Conservation (phyloP, 2,113 vertebrate species). For the Mesoclemmys tuberculata region DNA sequence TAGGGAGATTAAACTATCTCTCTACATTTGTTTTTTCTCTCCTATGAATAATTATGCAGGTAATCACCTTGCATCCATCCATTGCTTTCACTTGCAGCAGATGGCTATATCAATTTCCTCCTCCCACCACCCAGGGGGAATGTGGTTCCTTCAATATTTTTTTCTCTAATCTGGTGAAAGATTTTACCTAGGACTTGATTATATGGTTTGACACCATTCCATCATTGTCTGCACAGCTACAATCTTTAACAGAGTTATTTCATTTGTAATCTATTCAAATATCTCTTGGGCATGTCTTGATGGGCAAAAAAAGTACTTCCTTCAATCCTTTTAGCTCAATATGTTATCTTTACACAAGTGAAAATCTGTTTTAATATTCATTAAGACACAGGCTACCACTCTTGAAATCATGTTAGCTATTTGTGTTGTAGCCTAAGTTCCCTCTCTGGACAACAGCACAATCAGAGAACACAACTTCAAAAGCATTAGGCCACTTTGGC, state of each 20-base stretch:
- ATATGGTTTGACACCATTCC: accelerated
- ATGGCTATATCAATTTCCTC: neutral
- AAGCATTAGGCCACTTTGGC: neutral
- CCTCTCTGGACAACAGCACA: neutral
- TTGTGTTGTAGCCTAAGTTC: neutral
- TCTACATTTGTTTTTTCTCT: neutral
- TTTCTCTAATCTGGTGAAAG: accelerated
- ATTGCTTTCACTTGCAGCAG: neutral
- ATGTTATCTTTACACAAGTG: neutral
- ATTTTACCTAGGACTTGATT: neutral
- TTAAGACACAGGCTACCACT: neutral
- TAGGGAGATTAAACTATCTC: neutral
- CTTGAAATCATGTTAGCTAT: neutral
- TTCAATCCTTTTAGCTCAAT: neutral
- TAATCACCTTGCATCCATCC: neutral
- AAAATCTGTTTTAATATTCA: neutral
- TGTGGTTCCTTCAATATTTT: accelerated
- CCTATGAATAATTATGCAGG: neutral
- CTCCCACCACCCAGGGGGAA: neutral
- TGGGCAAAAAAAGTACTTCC: neutral
- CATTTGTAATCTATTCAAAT: neutral
- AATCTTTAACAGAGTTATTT: neutral
- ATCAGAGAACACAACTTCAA: neutral
- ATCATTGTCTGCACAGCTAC: neutral
- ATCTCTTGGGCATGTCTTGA: neutral